Evolutionary conservation across 2,888 invertebrate species (phyloP).

Genomic region (Parthenolecanium corni): DNA sequence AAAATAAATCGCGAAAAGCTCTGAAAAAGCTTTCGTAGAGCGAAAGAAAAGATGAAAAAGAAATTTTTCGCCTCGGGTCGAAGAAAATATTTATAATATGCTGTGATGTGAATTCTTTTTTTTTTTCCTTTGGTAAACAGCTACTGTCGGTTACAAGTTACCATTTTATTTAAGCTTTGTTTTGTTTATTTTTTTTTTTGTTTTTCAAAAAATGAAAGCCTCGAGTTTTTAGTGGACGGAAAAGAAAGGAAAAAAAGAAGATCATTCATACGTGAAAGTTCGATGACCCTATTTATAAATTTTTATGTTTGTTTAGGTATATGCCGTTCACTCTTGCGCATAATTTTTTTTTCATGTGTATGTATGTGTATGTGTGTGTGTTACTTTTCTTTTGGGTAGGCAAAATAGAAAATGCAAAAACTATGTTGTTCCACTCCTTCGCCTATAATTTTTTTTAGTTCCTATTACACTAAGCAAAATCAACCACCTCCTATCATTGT

Average conservation of each 20-base stretch:
- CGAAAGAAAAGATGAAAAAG: neutral
- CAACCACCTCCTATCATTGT: constrained; percentile 2
- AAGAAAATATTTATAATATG: neutral
- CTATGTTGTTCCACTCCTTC: constrained; percentile 19
- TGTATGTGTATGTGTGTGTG: neutral
- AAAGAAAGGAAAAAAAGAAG: neutral
- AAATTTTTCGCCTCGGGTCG: too few species aligned
- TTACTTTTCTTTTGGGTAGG: neutral
- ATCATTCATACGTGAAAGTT: neutral
- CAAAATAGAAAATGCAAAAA: neutral
- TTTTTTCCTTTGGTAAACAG: neutral
- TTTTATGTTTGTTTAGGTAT: neutral
- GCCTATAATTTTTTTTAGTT: constrained; percentile 20
- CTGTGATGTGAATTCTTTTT: constrained; percentile 6
- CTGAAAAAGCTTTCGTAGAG: neutral
- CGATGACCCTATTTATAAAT: neutral
- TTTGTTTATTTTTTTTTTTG: too few species aligned
- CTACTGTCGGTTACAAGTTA: constrained; percentile 23
- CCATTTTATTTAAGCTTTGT: constrained; percentile 9
- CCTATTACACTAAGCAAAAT: constrained; percentile 25
- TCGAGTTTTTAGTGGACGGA: neutral
- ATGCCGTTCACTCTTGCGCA: neutral
- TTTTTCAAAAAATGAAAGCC: neutral
- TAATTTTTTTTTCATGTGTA: neutral
- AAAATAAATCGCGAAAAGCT: neutral